Conservation (phyloP, 2,888 invertebrate species). For the Rotaria socialis region DNA sequence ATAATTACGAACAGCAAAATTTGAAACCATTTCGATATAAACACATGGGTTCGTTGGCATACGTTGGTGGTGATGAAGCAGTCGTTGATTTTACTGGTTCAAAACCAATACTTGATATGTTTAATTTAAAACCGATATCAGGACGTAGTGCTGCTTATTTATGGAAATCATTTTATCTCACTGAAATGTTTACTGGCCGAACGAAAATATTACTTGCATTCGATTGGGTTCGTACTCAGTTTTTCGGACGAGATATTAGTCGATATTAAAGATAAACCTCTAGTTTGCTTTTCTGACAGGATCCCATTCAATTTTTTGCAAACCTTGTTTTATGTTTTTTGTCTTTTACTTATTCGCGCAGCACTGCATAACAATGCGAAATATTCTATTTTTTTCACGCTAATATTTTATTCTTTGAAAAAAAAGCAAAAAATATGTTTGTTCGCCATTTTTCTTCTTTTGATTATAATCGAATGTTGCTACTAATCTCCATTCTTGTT, state of each 20-base stretch:
- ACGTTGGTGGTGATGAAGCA: conserved; percentile 50
- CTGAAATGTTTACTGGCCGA: conserved; percentile 15
- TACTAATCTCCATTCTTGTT: background rate
- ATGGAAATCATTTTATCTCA: conserved; percentile 35
- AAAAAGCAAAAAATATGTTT: background rate
- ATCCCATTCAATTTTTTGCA: too few species aligned
- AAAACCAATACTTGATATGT: background rate
- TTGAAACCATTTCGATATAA: conserved; percentile 53
- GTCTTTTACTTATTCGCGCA: too few species aligned
- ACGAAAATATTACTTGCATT: conserved; percentile 22
- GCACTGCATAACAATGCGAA: too few species aligned
- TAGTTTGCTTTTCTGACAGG: too few species aligned
- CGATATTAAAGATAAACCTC: background rate
- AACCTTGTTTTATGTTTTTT: too few species aligned
- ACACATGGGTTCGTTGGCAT: conserved; percentile 59
- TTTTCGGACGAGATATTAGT: conserved; percentile 20
- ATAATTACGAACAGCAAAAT: background rate
- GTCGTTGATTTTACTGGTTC: conserved; percentile 12
- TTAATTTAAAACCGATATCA: background rate
- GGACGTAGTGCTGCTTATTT: conserved; percentile 11
- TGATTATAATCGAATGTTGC: conserved; percentile 2
- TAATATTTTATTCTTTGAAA: conserved; percentile 13
- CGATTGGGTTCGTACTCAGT: background rate
- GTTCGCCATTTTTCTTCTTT: background rate
- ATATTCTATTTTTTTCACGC: too few species aligned